Evolutionary conservation across 2,888 invertebrate species (phyloP).

Genomic region (Venustoraphidia nigricollis): DNA sequence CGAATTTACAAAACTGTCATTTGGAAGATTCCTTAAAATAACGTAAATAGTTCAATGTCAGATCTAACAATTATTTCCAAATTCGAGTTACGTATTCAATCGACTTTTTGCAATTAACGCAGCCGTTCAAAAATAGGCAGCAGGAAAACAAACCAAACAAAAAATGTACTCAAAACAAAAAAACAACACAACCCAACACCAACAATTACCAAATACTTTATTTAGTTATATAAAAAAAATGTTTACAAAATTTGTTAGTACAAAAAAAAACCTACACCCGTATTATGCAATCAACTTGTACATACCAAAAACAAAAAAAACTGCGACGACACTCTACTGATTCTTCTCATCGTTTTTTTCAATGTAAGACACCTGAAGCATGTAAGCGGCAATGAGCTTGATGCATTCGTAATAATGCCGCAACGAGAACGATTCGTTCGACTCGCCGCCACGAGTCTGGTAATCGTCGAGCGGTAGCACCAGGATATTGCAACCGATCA

Average conservation of each 20-base stretch:
- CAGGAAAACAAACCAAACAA: too few relatives aligned
- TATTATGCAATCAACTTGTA: background rate
- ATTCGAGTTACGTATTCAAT: too few relatives aligned
- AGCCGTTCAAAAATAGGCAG: too few relatives aligned
- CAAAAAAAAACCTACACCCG: background rate
- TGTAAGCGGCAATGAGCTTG: conserved; percentile 28
- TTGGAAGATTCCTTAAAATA: too few relatives aligned
- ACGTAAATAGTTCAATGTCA: too few relatives aligned
- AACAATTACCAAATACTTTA: background rate
- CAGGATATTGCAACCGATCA: conserved; percentile 25
- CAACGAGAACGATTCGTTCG: conserved; percentile 26
- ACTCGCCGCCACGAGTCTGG: conserved; percentile 21
- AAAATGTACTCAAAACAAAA: too few relatives aligned
- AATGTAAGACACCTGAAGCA: conserved; percentile 21
- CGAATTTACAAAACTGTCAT: too few relatives aligned
- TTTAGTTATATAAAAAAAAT: background rate
- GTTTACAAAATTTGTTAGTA: background rate
- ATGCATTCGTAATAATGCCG: conserved; percentile 28
- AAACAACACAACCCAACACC: too few relatives aligned
- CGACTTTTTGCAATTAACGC: too few relatives aligned
- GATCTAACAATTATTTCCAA: too few relatives aligned
- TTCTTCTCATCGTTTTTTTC: too few relatives aligned
- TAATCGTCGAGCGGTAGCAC: conserved; percentile 25
- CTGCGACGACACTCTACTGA: background rate
- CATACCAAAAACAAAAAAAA: background rate